These are phyloP conservation scores for Ptilonorhynchus violaceus DNA, from an alignment of 2,113 vertebrate species.

Conservation along the genomic window DNA sequence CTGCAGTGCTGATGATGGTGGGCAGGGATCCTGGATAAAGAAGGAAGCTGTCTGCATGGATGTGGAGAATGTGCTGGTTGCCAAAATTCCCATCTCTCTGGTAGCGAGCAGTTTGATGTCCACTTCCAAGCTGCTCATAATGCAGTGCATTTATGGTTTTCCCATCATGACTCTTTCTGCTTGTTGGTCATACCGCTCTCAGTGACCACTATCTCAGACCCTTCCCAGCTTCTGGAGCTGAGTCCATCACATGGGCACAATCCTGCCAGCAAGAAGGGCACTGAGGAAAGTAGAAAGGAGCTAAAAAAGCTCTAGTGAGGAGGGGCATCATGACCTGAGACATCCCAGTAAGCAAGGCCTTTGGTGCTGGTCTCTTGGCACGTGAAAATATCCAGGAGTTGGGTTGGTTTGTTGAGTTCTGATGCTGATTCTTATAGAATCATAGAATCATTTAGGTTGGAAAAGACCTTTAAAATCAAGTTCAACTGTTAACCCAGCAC, in stretches of 20 bases:
- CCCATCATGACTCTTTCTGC: accelerated
- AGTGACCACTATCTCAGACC: not conserved
- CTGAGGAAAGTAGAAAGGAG: not conserved
- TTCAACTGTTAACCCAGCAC: no score
- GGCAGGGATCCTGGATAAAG: not conserved
- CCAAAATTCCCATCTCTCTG: not conserved
- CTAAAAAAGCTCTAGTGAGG: not conserved
- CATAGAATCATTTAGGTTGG: not conserved
- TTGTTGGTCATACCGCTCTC: accelerated
- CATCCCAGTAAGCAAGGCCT: not conserved
- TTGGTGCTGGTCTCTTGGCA: not conserved
- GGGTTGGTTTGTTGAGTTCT: not conserved
- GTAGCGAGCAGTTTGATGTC: not conserved
- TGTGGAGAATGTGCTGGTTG: not conserved
- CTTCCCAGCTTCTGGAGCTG: not conserved
- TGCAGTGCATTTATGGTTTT: not conserved
- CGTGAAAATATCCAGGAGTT: not conserved
- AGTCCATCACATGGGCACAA: not conserved
- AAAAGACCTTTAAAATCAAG: no score
- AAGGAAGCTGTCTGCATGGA: accelerated
- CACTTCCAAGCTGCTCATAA: accelerated
- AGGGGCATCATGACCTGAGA: not conserved
- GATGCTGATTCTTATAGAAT: not conserved
- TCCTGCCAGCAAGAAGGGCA: not conserved
- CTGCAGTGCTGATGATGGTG: accelerated